Percentiles rank a stretch among this genome's conserved stretches.
phyloP scores from a whole-genome alignment of 2,113 vertebrate species.

The Tamias sibiricus region DNA sequence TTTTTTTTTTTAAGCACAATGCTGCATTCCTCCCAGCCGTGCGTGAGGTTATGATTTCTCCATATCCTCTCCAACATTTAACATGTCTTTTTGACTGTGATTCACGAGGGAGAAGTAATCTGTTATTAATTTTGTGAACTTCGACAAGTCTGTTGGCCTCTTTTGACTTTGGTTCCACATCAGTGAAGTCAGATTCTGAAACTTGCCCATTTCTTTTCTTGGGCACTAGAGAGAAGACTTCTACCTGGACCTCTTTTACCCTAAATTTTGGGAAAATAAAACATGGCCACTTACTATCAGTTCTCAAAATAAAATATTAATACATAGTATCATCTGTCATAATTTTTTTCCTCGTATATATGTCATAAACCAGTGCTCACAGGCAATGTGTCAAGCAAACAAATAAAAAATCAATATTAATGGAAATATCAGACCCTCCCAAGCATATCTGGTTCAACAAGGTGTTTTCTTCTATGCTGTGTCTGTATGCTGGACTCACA shows the following conservation, averaged over 20 bases:
- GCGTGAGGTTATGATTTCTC: too few species aligned
- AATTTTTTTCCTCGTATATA: background rate
- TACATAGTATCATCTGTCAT: background rate
- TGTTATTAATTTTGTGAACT: too few species aligned
- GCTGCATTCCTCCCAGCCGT: background rate
- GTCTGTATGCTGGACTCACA: background rate
- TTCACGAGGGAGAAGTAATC: background rate
- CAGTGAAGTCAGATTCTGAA: background rate
- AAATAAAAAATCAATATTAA: background rate
- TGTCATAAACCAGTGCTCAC: too few species aligned
- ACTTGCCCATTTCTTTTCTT: background rate
- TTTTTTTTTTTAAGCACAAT: too few species aligned
- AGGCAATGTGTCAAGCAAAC: background rate
- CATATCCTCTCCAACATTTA: background rate
- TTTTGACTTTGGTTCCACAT: background rate
- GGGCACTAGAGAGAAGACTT: too few species aligned
- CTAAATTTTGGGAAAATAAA: background rate
- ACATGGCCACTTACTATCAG: background rate
- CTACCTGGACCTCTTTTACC: too few species aligned
- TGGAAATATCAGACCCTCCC: background rate
- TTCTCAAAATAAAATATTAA: background rate
- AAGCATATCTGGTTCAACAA: too few species aligned
- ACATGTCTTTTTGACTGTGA: background rate
- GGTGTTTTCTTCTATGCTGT: background rate
- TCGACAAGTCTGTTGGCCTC: background rate